These are phyloP conservation scores for Xiphophorus birchmanni DNA, from an alignment of 2,797 vertebrate species.

Conservation along the genomic window DNA sequence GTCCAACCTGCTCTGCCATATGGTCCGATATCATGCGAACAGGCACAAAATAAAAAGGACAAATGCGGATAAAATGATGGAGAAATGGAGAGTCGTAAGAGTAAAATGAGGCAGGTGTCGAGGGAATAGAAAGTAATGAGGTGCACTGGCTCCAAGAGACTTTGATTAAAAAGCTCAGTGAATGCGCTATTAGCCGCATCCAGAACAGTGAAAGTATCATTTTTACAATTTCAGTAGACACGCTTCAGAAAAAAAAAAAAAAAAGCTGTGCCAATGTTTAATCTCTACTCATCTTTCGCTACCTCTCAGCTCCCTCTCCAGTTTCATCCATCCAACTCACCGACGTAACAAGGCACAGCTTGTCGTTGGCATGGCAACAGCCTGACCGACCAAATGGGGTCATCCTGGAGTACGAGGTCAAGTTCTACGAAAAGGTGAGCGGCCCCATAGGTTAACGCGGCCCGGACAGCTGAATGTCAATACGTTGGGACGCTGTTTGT, in stretches of 20 bases:
- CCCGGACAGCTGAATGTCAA: constrained; percentile 45
- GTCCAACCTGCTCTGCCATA: constrained; percentile 69
- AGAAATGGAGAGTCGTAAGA: constrained; percentile 27
- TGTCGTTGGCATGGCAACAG: constrained; percentile 94
- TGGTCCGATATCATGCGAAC: constrained; percentile 61
- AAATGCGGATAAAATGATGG: constrained; percentile 17
- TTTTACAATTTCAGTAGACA: neutral
- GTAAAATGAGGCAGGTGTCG: constrained; percentile 36
- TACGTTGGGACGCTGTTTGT: constrained; percentile 38
- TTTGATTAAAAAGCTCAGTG: constrained; percentile 38
- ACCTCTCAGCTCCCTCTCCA: constrained; percentile 89
- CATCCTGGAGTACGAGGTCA: constrained; percentile 98
- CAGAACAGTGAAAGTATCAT: neutral
- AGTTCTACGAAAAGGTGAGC: constrained; percentile 98
- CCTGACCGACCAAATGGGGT: constrained; percentile 96
- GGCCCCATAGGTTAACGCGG: constrained; percentile 51
- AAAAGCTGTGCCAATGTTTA: constrained; percentile 8
- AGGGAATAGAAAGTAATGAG: constrained; percentile 40
- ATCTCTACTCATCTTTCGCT: constrained; percentile 23
- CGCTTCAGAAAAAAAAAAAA: neutral
- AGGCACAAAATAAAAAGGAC: constrained; percentile 43
- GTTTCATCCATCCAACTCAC: constrained; percentile 92
- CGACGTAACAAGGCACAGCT: constrained; percentile 93
- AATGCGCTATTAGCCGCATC: neutral
- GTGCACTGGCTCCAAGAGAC: constrained; percentile 50